Percentiles rank a stretch among this genome's conserved stretches.
phyloP scores from a whole-genome alignment of 1,140 invertebrate species.

The Sesamia nonagrioides region DNA sequence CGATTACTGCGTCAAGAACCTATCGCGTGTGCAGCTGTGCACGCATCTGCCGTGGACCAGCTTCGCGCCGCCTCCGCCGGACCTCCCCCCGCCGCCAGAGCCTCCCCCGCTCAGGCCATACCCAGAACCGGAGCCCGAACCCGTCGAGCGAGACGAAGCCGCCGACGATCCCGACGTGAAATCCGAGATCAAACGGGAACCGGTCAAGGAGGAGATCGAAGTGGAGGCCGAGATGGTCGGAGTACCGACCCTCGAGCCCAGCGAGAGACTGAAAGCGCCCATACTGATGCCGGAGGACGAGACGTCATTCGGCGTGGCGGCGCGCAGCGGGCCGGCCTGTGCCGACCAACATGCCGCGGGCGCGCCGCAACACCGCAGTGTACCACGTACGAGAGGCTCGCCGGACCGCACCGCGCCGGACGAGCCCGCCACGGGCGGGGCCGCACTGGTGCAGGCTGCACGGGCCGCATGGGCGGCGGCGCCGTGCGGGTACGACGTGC shows the following conservation, averaged over 20 bases:
- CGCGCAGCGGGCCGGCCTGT: slow-evolving; percentile 37
- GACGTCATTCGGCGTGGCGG: neutral
- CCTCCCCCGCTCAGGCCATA: slow-evolving; percentile 72
- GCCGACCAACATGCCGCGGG: slow-evolving; percentile 64
- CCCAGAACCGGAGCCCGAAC: slow-evolving; percentile 54
- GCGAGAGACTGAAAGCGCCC: slow-evolving; percentile 73
- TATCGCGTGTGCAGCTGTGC: slow-evolving; percentile 74
- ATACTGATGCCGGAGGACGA: slow-evolving; percentile 58
- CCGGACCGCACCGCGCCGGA: too few species aligned
- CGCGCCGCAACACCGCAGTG: slow-evolving; percentile 69
- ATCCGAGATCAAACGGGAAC: slow-evolving; percentile 36
- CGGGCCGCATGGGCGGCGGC: slow-evolving; percentile 36
- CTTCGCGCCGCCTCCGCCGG: slow-evolving; percentile 71
- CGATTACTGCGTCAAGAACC: slow-evolving; percentile 82
- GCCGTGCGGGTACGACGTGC: slow-evolving; percentile 60
- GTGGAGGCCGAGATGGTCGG: slow-evolving; percentile 62
- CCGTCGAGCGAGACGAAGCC: slow-evolving; percentile 19
- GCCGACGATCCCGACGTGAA: slow-evolving; percentile 39
- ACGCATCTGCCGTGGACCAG: slow-evolving; percentile 71
- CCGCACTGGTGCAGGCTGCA: slow-evolving; percentile 49
- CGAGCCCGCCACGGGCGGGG: slow-evolving; percentile 37
- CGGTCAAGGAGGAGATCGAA: slow-evolving; percentile 13
- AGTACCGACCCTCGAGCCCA: slow-evolving; percentile 63
- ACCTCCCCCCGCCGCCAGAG: slow-evolving; percentile 63
- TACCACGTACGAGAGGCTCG: slow-evolving; percentile 77